These are phyloP conservation scores for Morone saxatilis DNA, from an alignment of 2,113 vertebrate genomes.

Conservation along the genomic window DNA sequence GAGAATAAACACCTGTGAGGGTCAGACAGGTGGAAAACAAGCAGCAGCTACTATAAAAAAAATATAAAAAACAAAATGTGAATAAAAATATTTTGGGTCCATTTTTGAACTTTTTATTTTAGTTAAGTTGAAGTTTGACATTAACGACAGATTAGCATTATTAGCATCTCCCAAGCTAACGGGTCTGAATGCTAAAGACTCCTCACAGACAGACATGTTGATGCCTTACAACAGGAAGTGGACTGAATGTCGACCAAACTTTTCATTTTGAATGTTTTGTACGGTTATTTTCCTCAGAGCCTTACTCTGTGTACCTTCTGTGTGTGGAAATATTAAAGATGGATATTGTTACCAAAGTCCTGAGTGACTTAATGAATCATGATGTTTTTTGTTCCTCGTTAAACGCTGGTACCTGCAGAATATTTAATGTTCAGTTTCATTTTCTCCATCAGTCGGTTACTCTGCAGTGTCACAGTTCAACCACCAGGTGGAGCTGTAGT, in stretches of 20 bases:
- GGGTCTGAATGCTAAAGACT: background rate
- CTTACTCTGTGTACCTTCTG: background rate
- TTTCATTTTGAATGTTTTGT: conserved; percentile 32
- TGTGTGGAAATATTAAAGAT: conserved; percentile 27
- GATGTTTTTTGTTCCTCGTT: background rate
- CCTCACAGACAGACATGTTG: background rate
- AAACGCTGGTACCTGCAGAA: background rate
- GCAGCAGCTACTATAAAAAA: too few species aligned
- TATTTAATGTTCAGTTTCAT: background rate
- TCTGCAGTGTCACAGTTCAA: fast-evolving
- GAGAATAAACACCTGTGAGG: background rate
- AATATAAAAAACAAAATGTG: background rate
- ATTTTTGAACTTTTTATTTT: background rate
- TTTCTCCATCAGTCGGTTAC: too few species aligned
- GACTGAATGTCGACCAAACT: conserved; percentile 9
- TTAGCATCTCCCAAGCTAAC: background rate
- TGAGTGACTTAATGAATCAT: background rate
- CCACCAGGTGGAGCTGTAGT: conserved; percentile 33
- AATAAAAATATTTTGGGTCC: background rate
- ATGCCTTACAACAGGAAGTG: conserved; percentile 27
- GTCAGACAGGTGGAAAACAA: background rate
- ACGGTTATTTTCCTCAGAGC: background rate
- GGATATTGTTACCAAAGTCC: conserved; percentile 19
- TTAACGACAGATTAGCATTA: background rate
- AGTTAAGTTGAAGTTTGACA: background rate